Base-by-base conservation (phyloP, 1,140 invertebrate genomes). In the Zaprionus vittiger region DNA sequence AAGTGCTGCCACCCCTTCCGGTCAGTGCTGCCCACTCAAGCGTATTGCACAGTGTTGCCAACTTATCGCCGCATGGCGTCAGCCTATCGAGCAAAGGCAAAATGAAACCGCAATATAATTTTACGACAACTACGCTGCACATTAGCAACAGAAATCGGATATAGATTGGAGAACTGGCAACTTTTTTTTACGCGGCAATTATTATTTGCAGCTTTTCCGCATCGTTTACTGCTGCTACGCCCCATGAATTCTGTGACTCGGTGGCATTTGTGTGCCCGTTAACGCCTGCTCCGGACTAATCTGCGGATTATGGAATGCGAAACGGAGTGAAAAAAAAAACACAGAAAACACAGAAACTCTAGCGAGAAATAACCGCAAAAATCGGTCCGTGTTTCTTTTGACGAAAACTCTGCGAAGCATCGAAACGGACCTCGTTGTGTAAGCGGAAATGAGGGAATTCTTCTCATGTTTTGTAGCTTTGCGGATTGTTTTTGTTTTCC, bases 401-500 rank as follows among this genome's bases (percentile, higher is more conserved):
- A 47, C 41, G 41, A n/a, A 44, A 44, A n/a, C n/a, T 44, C n/a
- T 44, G 41, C n/a, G 41, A 44, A 17, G 41, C 41, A 44, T 17
- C n/a, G 17, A 52, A 52, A 52, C 47, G 47, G 47, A 52, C 20
- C 20, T 52, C 17, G 47, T 52, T 52, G 47, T 80, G 74, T 83
- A 72, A 78, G 77, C 83, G 83, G 84, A 86, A 87, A 83, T 83
- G 80, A 77, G 67, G 69, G 84, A 78, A 75, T 86, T 87, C 73
- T 77, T 80, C 69, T 68, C 64, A 80, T 56, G 78, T 83, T 83
- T 83, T 86, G 70, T 62, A 47, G 57, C 63, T 62, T 67, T 72
- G 59, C 49, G 44, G 56, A 73, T 86, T 81, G 70, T 71, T 70
- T 54, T 57, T 60, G 72, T 68, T 62, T 64, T 31, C 37, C 20